Conservation (phyloP, 2,113 vertebrate species). For the Chunga burmeisteri region DNA sequence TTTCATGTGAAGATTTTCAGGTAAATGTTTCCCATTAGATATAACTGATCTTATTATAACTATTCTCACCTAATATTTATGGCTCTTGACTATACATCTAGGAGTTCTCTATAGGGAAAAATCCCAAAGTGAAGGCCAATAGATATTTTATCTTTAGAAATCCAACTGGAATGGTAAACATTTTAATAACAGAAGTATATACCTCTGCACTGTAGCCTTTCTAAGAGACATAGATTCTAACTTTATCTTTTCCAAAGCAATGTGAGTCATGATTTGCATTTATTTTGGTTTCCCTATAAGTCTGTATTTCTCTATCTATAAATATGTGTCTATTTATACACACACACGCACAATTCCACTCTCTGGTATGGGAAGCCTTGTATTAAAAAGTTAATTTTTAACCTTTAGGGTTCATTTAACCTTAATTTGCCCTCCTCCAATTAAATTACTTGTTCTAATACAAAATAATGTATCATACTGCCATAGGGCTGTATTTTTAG, state of each 20-base stretch:
- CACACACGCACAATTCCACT: neutral
- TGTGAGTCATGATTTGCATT: neutral
- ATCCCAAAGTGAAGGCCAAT: neutral
- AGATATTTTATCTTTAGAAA: conserved; percentile 38
- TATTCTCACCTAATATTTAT: neutral
- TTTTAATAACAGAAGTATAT: neutral
- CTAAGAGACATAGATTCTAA: neutral
- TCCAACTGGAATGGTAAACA: neutral
- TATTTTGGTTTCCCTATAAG: neutral
- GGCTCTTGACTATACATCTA: neutral
- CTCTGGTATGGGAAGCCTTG: neutral
- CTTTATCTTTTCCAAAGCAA: neutral
- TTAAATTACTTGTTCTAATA: neutral
- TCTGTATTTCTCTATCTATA: neutral
- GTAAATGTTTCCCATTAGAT: neutral
- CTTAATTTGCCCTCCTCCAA: neutral
- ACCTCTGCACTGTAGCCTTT: neutral
- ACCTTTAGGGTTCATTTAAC: neutral
- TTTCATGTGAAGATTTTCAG: neutral
- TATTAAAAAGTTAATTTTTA: neutral
- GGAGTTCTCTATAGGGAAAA: neutral
- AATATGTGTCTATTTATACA: neutral
- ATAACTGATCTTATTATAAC: neutral
- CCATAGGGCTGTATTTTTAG: neutral
- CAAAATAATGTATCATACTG: neutral